These are phyloP conservation scores for Tauraco hartlaubi DNA, from an alignment of 2,797 vertebrate species.

Conservation along the genomic window DNA sequence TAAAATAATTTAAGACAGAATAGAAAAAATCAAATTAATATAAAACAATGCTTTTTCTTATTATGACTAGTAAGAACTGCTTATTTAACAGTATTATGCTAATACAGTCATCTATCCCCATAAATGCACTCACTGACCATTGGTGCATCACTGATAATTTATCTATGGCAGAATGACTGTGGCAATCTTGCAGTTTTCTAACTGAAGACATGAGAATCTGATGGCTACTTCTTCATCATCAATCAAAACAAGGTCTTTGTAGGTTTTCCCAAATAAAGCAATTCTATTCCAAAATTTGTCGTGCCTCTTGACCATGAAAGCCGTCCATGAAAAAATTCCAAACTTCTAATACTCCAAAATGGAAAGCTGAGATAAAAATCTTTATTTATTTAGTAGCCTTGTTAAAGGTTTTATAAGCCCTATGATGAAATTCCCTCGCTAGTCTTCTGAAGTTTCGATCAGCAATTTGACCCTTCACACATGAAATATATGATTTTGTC, in stretches of 20 bases:
- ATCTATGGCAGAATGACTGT: neutral
- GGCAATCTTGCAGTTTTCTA: neutral
- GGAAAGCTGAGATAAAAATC: neutral
- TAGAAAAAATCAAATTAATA: neutral
- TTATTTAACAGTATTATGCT: neutral
- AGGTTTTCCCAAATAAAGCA: neutral
- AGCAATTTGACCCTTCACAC: neutral
- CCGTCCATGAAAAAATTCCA: neutral
- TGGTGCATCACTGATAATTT: neutral
- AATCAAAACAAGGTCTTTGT: neutral
- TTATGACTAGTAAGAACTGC: neutral
- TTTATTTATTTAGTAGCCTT: neutral
- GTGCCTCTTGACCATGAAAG: neutral
- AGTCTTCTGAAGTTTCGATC: neutral
- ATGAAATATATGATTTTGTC: neutral
- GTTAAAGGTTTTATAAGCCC: neutral
- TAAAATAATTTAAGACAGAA: neutral
- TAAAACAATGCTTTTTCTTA: neutral
- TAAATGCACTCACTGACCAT: neutral
- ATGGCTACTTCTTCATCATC: neutral
- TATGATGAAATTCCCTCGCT: neutral
- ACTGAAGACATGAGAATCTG: neutral
- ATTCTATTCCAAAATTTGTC: neutral
- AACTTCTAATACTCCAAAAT: neutral
- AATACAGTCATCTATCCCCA: neutral